A percentile compares a stretch with the other conserved stretches of the same genome.
Conservation (phyloP, 2,888 invertebrate species). For the Metopia argyrocephala region DNA sequence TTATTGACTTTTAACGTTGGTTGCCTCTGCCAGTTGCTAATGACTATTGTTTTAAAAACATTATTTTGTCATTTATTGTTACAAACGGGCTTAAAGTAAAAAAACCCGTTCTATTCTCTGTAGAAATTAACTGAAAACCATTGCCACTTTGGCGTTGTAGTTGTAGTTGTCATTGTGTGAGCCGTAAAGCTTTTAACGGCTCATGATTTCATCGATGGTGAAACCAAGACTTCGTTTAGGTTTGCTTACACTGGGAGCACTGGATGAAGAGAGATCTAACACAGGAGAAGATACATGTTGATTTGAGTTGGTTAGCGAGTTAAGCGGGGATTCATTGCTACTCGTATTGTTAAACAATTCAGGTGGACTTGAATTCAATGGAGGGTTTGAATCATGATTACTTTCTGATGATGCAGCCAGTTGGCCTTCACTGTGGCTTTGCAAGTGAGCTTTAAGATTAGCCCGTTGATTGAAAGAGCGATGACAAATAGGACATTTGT, state of each 20-base stretch:
- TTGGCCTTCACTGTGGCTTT: constrained; percentile 82
- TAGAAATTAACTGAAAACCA: constrained; percentile 59
- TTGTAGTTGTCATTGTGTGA: background rate
- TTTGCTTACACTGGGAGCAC: constrained; percentile 71
- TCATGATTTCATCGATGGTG: constrained; percentile 93
- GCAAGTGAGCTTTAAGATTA: constrained; percentile 92
- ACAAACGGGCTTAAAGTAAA: background rate
- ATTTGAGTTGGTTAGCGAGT: background rate
- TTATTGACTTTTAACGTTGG: background rate
- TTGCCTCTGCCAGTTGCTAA: too few species aligned
- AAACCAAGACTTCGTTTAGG: constrained; percentile 84
- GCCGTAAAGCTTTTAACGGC: constrained; percentile 82
- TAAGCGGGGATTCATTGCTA: background rate
- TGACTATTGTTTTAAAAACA: background rate
- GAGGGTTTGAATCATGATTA: constrained; percentile 56
- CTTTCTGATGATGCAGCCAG: constrained; percentile 34
- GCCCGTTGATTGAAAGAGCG: constrained; percentile 95
- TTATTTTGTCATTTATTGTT: background rate
- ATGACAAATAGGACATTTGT: constrained; percentile 93
- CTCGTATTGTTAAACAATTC: constrained; percentile 64
- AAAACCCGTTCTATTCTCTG: background rate
- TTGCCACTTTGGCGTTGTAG: constrained; percentile 38
- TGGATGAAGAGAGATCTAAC: constrained; percentile 81
- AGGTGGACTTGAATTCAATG: constrained; percentile 68
- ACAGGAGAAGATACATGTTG: constrained; percentile 72